Evolutionary conservation across 37 sponge, comb jelly and placozoan species (phyloP).

Genomic region (Ephydatia muelleri): DNA sequence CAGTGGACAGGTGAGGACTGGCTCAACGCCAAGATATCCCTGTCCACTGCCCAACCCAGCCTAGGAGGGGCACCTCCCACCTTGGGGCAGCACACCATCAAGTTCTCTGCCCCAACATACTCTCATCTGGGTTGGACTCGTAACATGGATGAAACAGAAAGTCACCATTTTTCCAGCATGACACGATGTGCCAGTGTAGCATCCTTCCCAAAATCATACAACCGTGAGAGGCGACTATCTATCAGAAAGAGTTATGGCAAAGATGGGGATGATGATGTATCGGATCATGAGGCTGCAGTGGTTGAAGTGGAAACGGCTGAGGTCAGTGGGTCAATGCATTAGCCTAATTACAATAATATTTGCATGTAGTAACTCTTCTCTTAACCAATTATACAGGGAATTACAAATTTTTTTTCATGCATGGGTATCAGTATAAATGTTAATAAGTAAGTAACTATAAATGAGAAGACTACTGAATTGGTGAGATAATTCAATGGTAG

Average conservation of each 20-base stretch:
- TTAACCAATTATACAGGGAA: too few relatives aligned
- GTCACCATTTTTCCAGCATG: not conserved
- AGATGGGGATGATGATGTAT: not conserved
- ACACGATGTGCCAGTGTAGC: too few relatives aligned
- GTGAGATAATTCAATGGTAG: too few relatives aligned
- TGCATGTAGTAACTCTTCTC: too few relatives aligned
- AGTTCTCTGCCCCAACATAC: not conserved
- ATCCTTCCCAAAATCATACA: too few relatives aligned
- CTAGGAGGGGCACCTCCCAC: conserved; percentile 61
- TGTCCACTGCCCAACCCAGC: conserved; percentile 79
- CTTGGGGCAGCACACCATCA: conserved; percentile 21
- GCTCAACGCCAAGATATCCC: conserved; percentile 62
- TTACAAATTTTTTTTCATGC: too few relatives aligned
- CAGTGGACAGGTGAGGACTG: conserved; percentile 84
- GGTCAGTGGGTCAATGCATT: conserved; percentile 30
- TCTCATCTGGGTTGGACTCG: not conserved
- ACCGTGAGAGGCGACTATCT: too few relatives aligned
- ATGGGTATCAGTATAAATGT: too few relatives aligned
- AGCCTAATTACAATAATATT: too few relatives aligned
- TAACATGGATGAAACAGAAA: not conserved
- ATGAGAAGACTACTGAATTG: too few relatives aligned
- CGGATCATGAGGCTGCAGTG: not conserved
- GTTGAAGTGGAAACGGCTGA: not conserved
- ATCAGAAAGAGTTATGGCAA: not conserved
- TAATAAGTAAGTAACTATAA: too few relatives aligned